Evolutionary conservation across 2,113 vertebrate genomes (phyloP).

Genomic region (Megaptera novaeangliae): DNA sequence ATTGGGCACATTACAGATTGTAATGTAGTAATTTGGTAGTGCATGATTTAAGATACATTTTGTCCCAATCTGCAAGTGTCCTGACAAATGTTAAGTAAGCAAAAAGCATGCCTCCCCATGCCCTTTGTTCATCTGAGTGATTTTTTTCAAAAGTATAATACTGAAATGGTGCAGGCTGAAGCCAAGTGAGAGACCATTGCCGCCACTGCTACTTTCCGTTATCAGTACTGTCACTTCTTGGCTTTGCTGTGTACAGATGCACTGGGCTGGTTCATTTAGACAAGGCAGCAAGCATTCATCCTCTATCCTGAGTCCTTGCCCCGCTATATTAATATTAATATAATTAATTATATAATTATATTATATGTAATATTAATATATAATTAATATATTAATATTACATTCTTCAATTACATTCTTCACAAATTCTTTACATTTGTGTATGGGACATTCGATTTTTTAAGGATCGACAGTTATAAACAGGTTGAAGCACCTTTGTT

Average conservation of each 20-base stretch:
- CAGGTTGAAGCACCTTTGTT: background rate
- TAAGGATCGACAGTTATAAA: background rate
- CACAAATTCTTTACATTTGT: background rate
- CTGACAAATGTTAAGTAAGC: constrained; percentile 47
- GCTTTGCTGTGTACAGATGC: background rate
- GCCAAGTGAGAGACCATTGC: background rate
- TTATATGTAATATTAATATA: too few relatives aligned
- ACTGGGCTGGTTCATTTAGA: background rate
- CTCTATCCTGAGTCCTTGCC: background rate
- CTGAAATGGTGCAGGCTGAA: constrained; percentile 29
- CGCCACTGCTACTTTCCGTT: background rate
- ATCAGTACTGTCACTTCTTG: background rate
- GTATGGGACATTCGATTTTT: background rate
- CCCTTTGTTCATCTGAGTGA: constrained; percentile 47
- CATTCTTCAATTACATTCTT: background rate
- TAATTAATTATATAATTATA: background rate
- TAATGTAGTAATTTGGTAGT: constrained; percentile 44
- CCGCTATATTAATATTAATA: background rate
- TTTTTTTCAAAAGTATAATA: constrained; percentile 5
- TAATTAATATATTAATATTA: background rate
- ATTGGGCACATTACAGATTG: constrained; percentile 54
- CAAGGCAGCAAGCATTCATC: background rate
- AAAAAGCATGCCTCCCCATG: constrained; percentile 49
- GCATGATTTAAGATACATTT: constrained; percentile 59
- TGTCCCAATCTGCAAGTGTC: constrained; percentile 34